Evolutionary conservation across 2,888 invertebrate species (phyloP).

Genomic region (Notocelia uddmanniana): DNA sequence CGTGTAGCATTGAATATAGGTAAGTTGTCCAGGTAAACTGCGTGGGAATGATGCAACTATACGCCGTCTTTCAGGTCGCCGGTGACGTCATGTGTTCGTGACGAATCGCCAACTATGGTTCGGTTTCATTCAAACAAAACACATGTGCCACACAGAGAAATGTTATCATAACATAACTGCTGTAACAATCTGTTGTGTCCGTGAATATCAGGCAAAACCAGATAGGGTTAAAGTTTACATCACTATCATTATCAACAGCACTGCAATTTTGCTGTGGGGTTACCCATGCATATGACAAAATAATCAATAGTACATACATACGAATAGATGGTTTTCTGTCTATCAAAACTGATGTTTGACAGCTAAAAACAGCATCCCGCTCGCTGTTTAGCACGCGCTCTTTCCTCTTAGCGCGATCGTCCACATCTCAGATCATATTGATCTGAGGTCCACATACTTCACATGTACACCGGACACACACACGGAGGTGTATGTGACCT

Average conservation of each 20-base stretch:
- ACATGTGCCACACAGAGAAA: conserved; percentile 5
- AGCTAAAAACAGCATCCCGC: too few relatives aligned
- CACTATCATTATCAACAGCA: not conserved
- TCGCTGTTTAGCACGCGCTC: too few relatives aligned
- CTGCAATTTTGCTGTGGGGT: not conserved
- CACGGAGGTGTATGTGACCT: too few relatives aligned
- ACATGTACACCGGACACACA: too few relatives aligned
- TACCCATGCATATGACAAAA: not conserved
- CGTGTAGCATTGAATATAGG: not conserved
- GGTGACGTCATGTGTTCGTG: not conserved
- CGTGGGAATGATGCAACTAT: conserved; percentile 7
- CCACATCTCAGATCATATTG: too few relatives aligned
- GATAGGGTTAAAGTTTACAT: conserved; percentile 1
- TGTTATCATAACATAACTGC: conserved; percentile 10
- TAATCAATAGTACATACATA: too few relatives aligned
- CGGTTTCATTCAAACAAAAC: conserved; percentile 3
- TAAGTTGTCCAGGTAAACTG: too few relatives aligned
- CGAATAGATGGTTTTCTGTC: too few relatives aligned
- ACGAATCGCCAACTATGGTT: not conserved
- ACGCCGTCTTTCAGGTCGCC: not conserved
- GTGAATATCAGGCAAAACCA: not conserved
- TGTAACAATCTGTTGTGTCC: not conserved
- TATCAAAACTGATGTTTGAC: too few relatives aligned
- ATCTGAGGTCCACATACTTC: too few relatives aligned
- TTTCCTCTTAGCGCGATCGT: too few relatives aligned